These are phyloP conservation scores for Empis livida DNA, from an alignment of 2,888 invertebrate genomes.

Conservation along the genomic window DNA sequence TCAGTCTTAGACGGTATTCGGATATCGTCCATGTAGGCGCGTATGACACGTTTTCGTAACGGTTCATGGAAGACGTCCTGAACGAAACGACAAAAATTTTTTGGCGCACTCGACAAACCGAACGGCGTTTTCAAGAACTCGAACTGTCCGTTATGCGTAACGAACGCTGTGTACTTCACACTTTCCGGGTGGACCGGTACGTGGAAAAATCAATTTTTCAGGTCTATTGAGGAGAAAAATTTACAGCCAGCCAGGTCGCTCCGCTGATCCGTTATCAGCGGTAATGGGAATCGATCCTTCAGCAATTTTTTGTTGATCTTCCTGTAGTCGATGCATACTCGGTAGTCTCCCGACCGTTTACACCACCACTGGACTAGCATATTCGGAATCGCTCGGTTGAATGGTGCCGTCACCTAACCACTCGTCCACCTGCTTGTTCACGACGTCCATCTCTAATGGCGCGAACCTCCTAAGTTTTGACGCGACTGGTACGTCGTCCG, in stretches of 20 bases:
- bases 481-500: too few species aligned
- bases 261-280: constrained; percentile 10
- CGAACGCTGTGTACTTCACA: constrained; percentile 12
- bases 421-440: too few species aligned
- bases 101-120: not conserved
- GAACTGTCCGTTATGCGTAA: constrained; percentile 11
- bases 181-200: constrained; percentile 10
- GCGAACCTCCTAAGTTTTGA: too few species aligned
- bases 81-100: too few species aligned
- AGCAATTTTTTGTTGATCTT: not conserved
- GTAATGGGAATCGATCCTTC: constrained; percentile 8
- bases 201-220: constrained; percentile 13
- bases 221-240: constrained; percentile 10
- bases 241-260: constrained; percentile 8
- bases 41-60: too few species aligned
- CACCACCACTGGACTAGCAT: too few species aligned
- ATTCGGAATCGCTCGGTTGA: too few species aligned
- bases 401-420: too few species aligned
- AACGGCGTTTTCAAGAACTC: constrained; percentile 7
- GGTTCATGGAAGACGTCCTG: too few species aligned
- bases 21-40: too few species aligned
- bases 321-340: not conserved
- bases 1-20: too few species aligned
- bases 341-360: not conserved
- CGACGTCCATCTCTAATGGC: too few species aligned